Evolutionary conservation across 1,140 invertebrate genomes (phyloP), one percentile per base, ranked within the genome.

Genomic region (Bombus ignitus): DNA sequence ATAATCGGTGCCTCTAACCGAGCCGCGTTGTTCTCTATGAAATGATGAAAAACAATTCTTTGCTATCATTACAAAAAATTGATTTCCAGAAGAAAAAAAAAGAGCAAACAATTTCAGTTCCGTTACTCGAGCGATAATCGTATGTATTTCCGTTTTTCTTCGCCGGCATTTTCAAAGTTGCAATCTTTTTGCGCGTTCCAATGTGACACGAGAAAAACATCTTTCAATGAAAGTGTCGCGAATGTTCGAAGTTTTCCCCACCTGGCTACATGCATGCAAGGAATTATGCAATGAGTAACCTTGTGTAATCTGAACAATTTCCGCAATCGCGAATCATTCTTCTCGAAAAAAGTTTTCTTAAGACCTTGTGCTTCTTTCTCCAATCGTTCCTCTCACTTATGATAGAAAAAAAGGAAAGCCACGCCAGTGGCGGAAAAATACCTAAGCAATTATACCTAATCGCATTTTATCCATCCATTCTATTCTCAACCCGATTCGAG

Each of bases 291-390:
- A 90, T 47, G 15, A 2, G 42, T 72, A 75, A 91, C 83, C 87
- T 90, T 88, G 81, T 39, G 62, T 65, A 75, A 82, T 71, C 89
- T 57, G 68, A 81, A 79, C 81, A 71, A 88, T 91, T 90, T 90
- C 88, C 90, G 89, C 75, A 71, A 85, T 90, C 82, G 79, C 32
- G 44, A 82, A 81, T 86, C 65, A 42, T 59, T 32, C 75, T 37
- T 70, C 71, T 81, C 59, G 73, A 81, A 65, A 75, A 79, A 76
- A 79, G 12, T 68, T 84, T 87, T 90, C 75, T 81, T 79, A 70
- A 83, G 80, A 79, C 87, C 86, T 88, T 88, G 87, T 87, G 74
- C 78, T 70, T 88, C 68, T 87, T 89, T 90, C 77, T 83, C 59
- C 47, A 44, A 53, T 75, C 59, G 88, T 73, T 53, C 62, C 74